phyloP scores from a whole-genome alignment of 2,113 vertebrate species.

The Ammodytes marinus region DNA sequence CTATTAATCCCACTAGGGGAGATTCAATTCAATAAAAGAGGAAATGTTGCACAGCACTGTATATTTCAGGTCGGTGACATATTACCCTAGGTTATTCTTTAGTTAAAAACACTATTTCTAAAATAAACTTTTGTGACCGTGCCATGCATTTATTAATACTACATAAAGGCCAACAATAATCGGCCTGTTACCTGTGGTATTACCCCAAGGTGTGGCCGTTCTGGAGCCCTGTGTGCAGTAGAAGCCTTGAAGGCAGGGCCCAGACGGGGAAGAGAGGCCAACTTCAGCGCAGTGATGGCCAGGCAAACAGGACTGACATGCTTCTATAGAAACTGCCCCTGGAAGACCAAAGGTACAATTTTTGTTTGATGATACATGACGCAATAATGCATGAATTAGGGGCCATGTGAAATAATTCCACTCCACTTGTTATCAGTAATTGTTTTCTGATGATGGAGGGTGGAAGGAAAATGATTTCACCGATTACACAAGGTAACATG shows the following conservation, averaged over 20 bases:
- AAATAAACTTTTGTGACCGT: constrained; percentile 6
- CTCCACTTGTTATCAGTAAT: not conserved
- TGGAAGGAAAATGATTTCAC: not conserved
- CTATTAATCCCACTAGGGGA: too few species aligned
- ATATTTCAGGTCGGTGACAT: constrained; percentile 6
- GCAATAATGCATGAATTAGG: not conserved
- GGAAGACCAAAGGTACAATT: constrained; percentile 15
- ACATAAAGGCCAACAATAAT: not conserved
- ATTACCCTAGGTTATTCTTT: constrained; percentile 5
- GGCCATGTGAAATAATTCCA: not conserved
- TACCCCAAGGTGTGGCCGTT: constrained; percentile 76
- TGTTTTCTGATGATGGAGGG: not conserved
- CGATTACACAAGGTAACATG: not conserved
- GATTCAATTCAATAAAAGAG: not conserved
- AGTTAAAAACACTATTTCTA: constrained; percentile 13
- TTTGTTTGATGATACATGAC: not conserved
- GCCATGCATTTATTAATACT: constrained; percentile 8
- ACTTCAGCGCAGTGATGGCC: constrained; percentile 80
- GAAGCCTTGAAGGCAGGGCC: constrained; percentile 85
- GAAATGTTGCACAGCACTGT: constrained; percentile 6
- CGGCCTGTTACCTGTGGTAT: constrained; percentile 61
- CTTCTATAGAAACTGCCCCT: constrained; percentile 77
- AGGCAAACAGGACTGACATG: constrained; percentile 80
- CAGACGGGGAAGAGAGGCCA: constrained; percentile 86
- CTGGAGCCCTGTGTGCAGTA: constrained; percentile 86